These are phyloP conservation scores for Limnothrissa miodon DNA, from an alignment of 2,113 vertebrate genomes.

Conservation along the genomic window DNA sequence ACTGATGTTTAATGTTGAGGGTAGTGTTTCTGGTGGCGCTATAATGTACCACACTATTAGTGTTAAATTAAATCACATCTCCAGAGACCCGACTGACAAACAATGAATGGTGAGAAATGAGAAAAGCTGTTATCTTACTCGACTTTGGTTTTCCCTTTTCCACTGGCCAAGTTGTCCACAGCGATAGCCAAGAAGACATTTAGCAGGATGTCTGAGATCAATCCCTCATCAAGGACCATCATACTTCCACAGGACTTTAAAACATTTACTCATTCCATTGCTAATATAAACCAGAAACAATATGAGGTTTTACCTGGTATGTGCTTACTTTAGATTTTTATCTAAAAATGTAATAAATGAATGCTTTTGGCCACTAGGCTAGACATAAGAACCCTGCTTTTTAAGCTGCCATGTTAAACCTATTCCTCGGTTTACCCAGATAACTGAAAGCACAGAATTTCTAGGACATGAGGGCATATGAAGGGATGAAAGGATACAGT, in stretches of 20 bases:
- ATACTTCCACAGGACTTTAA: not conserved
- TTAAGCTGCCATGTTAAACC: not conserved
- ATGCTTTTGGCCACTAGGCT: not conserved
- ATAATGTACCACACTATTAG: too few relatives aligned
- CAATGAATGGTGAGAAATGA: not conserved
- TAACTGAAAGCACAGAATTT: not conserved
- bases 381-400: not conserved
- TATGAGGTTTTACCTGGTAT: too few relatives aligned
- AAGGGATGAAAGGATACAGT: conserved; percentile 79
- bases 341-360: too few relatives aligned
- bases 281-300: not conserved
- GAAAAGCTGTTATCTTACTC: conserved; percentile 52
- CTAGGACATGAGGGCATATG: not conserved
- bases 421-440: not conserved
- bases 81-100: not conserved
- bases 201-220: conserved; percentile 68
- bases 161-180: conserved; percentile 74
- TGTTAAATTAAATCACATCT: too few relatives aligned
- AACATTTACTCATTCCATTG: not conserved
- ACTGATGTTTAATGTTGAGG: too few relatives aligned
- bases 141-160: conserved; percentile 64
- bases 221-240: conserved; percentile 42
- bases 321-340: too few relatives aligned
- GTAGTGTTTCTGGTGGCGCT: too few relatives aligned
- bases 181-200: conserved; percentile 78